These are phyloP conservation scores for Listronotus oregonensis DNA, from an alignment of 1,140 invertebrate species.

Conservation along the genomic window DNA sequence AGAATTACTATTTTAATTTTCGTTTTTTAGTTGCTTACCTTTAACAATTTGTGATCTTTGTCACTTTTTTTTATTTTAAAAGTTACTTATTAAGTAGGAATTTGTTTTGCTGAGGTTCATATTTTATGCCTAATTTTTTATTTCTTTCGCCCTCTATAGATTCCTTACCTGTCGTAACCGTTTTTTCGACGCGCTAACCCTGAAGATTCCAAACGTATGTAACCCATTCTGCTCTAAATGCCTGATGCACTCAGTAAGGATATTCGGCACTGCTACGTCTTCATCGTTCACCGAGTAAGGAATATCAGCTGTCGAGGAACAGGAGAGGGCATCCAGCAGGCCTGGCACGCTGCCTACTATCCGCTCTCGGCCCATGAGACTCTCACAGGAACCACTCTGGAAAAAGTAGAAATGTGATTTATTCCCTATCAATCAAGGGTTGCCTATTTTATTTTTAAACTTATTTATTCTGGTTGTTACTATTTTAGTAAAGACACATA, in stretches of 20 bases:
- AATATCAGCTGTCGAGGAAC: slow-evolving; percentile 49
- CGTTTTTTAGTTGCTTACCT: too few relatives aligned
- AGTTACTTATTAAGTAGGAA: too few relatives aligned
- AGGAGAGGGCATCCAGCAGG: slow-evolving; percentile 57
- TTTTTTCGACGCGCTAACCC: slow-evolving; percentile 89
- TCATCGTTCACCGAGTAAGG: slow-evolving; percentile 47
- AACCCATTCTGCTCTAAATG: slow-evolving; percentile 81
- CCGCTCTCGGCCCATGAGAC: slow-evolving; percentile 65
- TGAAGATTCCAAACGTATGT: slow-evolving; percentile 83
- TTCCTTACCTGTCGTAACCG: slow-evolving; percentile 88
- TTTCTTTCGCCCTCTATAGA: too few relatives aligned
- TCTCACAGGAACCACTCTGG: slow-evolving; percentile 68
- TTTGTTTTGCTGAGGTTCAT: too few relatives aligned
- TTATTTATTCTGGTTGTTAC: too few relatives aligned
- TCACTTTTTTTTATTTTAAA: too few relatives aligned
- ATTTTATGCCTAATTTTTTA: too few relatives aligned
- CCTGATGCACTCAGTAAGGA: slow-evolving; percentile 78
- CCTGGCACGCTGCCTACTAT: slow-evolving; percentile 64
- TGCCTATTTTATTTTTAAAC: too few relatives aligned
- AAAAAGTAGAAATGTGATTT: slow-evolving; percentile 18
- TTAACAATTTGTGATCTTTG: too few relatives aligned
- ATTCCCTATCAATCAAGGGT: too few relatives aligned
- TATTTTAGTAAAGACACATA: too few relatives aligned
- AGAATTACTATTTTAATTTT: too few relatives aligned
- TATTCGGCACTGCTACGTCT: slow-evolving; percentile 66